Evolutionary conservation across 2,113 vertebrate genomes (phyloP), one percentile per base, ranked within the genome.

Genomic region (Hippopotamus amphibius): DNA sequence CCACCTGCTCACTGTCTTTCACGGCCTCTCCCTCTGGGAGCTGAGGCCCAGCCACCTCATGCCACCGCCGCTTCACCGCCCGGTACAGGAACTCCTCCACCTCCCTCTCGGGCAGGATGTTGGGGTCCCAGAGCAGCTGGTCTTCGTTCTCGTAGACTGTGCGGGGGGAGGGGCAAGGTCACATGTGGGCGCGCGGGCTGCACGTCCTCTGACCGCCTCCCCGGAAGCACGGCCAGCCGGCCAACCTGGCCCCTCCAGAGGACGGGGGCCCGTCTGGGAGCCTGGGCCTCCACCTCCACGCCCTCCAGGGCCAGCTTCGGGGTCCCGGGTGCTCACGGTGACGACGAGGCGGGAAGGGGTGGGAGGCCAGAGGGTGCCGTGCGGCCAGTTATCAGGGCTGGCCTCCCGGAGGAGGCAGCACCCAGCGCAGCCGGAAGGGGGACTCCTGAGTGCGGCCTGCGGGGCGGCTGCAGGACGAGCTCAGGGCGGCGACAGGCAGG

Each of bases 101-200:
- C 79, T 99, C 99, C n/a, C 98, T 98, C 95, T 98, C 98, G 0
- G 99, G 98, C 19, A 99, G 98, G 87, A 99, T 96, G 28, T 93
- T 99, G 0, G 99, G 99, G 86, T 98, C 99, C 99, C 99, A 99
- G 43, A 99, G 98, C 97, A 99, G 96, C 98, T 99, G 99, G 98
- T 99, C 99, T 57, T 99, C 99, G 0, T 98, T 99, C 96, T 99
- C 99, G 68, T 99, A 99, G 92, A 98, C 99, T 99, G 96, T 41
- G 63, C 7, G 19, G 13, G 68, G 55, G 55, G 37, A 33, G 21
- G 15, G 53, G 6, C 2, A 11, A 22, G 46, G 61, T 96, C 76
- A 88, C 4, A 0, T 12, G 37, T 4, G 0, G 48, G 65, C 26
- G 10, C 1, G 0, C 15, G 2, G 22, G 4, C n/a, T 43, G 28